Evolutionary conservation across 2,113 vertebrate species (phyloP).

Genomic region (Muntiacus reevesi): DNA sequence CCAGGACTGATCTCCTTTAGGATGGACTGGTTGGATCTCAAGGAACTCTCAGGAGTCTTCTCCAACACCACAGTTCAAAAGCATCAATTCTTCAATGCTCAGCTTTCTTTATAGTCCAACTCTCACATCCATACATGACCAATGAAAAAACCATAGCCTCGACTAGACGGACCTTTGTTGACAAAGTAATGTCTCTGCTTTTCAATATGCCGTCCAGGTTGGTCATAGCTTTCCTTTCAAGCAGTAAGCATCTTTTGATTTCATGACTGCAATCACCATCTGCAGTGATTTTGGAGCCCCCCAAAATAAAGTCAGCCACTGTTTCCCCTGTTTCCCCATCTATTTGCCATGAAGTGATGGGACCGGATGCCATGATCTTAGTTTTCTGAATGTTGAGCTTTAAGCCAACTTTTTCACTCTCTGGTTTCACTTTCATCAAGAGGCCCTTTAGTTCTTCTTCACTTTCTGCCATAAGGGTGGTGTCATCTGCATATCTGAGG

Average conservation of each 20-base stretch:
- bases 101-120: not conserved
- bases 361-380: not conserved
- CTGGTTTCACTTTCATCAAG: not conserved
- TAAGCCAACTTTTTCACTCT: not conserved
- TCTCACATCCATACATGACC: not conserved
- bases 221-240: not conserved
- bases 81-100: rapidly evolving
- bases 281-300: not conserved
- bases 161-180: rapidly evolving
- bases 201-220: rapidly evolving
- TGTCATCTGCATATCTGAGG: not conserved
- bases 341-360: not conserved
- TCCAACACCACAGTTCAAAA: not conserved
- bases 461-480: not conserved
- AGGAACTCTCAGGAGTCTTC: not conserved
- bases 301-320: not conserved
- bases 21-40: not conserved
- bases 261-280: not conserved
- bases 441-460: not conserved
- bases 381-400: not conserved
- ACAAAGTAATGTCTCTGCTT: not conserved
- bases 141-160: not conserved
- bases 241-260: not conserved
- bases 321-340: not conserved
- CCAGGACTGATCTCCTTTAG: not conserved